Base-by-base conservation (phyloP, 1,140 invertebrate genomes). In the Drosophila hydei region DNA sequence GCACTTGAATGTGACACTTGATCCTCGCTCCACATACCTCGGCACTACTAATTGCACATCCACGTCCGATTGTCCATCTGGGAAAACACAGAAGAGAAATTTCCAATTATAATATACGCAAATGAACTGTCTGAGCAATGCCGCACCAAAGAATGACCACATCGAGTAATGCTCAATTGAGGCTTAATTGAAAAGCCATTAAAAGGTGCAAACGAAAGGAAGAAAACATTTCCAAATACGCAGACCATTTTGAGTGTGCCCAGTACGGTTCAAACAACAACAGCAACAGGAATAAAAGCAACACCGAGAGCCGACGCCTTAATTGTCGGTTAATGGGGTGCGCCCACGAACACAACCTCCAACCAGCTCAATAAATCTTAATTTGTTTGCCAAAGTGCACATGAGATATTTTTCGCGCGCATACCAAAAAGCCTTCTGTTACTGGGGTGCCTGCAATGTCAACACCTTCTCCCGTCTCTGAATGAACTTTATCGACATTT, bases 1-100 rank as follows among this genome's bases (percentile, higher is more conserved):
- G 90, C 94, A 95, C 50, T 93, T 92, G 33, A 95, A 91, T 16
- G 93, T 92, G 60, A 94, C 94, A 18, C 90, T 91, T 0, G 90
- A 79, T 21, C 91, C 91, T 33, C 89, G 84, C 54, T 92, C 91
- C 72, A 91, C 90, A 70, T 91, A 92, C 51, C 90, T 70, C 25
- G 83, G 91, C 52, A 91, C 83, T 62, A 81, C 83, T 52, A 92
- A 72, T 59, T 91, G 77, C 64, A 91, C 91, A 42, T 89, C 79
- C 54, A 91, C 58, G 54, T 92, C 91, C 62, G 91, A 91, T 85
- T 92, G 91, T 91, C 89, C 91, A 83, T 84, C 91, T 92, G 75
- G n/a, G 25, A 70, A 58, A 23, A 68, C 61, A 18, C 51, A 25
- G 38, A 65, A 58, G 9, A 56, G 33, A 54, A 33, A 56, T 43